Conservation (phyloP, 1,140 invertebrate species). For the Drosophila erecta region DNA sequence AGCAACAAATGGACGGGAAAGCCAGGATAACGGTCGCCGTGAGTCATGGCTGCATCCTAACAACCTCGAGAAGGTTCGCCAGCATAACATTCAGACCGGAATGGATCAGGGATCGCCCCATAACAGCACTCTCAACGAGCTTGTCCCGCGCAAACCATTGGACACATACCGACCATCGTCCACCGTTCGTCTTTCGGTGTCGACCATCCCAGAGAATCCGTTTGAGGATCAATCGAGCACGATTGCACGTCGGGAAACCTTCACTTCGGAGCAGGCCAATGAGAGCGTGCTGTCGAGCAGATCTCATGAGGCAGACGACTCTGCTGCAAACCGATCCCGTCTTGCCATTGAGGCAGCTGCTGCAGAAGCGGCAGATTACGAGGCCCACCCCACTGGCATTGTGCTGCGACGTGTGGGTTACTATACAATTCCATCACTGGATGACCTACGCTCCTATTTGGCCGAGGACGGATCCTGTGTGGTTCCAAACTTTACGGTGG, state of each 20-base stretch:
- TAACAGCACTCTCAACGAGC: slow-evolving; percentile 72
- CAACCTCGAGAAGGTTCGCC: slow-evolving; percentile 74
- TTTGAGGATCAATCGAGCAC: slow-evolving; percentile 70
- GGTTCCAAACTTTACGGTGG: slow-evolving; percentile 96
- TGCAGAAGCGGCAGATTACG: slow-evolving; percentile 68
- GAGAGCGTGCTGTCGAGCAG: slow-evolving; percentile 61
- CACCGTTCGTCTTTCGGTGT: slow-evolving; percentile 58
- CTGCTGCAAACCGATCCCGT: slow-evolving; percentile 25
- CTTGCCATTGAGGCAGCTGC: slow-evolving; percentile 50
- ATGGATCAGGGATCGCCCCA: slow-evolving; percentile 55
- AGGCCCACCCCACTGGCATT: slow-evolving; percentile 87
- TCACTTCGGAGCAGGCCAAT: slow-evolving; percentile 56
- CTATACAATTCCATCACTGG: slow-evolving; percentile 93
- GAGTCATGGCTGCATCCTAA: slow-evolving; percentile 84
- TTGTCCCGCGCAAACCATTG: slow-evolving; percentile 74
- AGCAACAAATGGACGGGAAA: neutral
- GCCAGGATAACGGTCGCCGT: slow-evolving; percentile 59
- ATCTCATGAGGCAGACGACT: slow-evolving; percentile 51
- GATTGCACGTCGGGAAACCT: slow-evolving; percentile 56
- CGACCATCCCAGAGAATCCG: slow-evolving; percentile 73
- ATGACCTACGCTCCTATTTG: slow-evolving; percentile 89
- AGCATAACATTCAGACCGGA: slow-evolving; percentile 72
- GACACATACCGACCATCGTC: slow-evolving; percentile 60
- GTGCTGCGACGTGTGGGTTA: slow-evolving; percentile 91
- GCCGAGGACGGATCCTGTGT: slow-evolving; percentile 91